A percentile compares a stretch with the other conserved stretches of the same genome.
Conservation (phyloP, 1,140 invertebrate genomes). For the Wiebesia pumilae region DNA sequence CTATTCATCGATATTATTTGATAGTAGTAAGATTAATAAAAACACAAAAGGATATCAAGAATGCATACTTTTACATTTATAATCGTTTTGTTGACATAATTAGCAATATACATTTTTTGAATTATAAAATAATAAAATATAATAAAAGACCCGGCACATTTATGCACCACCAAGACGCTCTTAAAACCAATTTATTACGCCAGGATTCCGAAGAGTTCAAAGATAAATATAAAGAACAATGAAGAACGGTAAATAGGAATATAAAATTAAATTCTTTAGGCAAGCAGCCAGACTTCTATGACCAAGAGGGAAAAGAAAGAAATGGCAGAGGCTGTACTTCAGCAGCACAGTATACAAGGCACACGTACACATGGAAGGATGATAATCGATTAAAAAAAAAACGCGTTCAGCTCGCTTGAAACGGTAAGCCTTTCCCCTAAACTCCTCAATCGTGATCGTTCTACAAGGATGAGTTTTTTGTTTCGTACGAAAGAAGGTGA, state of each 20-base stretch:
- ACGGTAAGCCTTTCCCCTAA: not conserved
- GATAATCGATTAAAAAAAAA: constrained; percentile 35
- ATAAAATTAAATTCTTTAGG: constrained; percentile 34
- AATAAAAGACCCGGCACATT: not conserved
- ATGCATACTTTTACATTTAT: too few relatives aligned
- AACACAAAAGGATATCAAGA: too few relatives aligned
- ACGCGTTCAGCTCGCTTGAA: constrained; percentile 20
- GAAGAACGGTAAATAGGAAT: constrained; percentile 20
- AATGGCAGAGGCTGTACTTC: not conserved
- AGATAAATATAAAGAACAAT: constrained; percentile 22
- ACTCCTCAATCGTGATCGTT: constrained; percentile 11
- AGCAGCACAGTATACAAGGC: not conserved
- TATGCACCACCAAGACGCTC: not conserved
- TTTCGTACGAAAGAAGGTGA: not conserved
- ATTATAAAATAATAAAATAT: not conserved
- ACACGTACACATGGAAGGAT: not conserved
- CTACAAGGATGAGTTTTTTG: constrained; percentile 21
- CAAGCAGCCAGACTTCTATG: not conserved
- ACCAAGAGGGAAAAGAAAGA: not conserved
- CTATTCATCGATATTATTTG: too few relatives aligned
- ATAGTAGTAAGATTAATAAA: too few relatives aligned
- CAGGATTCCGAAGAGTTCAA: not conserved
- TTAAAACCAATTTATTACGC: not conserved
- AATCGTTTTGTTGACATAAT: too few relatives aligned
- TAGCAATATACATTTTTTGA: too few relatives aligned